Base-by-base conservation (phyloP, 2,888 invertebrate species). In the Apodemia hepburni region DNA sequence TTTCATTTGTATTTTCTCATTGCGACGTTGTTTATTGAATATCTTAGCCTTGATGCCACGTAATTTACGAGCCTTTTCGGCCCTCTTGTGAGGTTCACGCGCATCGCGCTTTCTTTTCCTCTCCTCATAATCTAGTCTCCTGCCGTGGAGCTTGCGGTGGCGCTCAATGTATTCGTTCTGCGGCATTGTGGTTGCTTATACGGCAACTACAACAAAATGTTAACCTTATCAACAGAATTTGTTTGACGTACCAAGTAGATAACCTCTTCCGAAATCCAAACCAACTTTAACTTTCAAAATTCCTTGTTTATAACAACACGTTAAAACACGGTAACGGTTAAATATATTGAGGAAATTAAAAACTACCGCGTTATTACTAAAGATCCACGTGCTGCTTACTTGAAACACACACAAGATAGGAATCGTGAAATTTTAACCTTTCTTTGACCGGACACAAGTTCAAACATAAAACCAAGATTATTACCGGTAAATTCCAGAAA, bases 161-260 rank as follows among this genome's bases (percentile, higher is more conserved):
- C 99, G 95, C 78, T 99, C 99, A 91, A 99, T 99, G 85, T 99
- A 98, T 91, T 99, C 99, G 94, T 99, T 99, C 93, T 99, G 99
- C 81, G 98, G 98, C 98, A 98, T 98, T 86, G 81, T 93, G 88
- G 87, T 85, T 88, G 89, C 85, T 90, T 85, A 82, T 76, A 81
- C 91, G 87, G 87, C 87, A 86, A 90, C 89, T 91, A 91, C 86
- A 90, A 91, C 90, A 91, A 91, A 89, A 88, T 80, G 75, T 76
- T 76, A 70, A 79, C 74, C 75, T 75, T 75, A 76, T 78, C 66
- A 68, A 71, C 45, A 63, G 67, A 61, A 65, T 63, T 64, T 63
- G 35, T 62, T 65, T 63, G 60, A 33, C 59, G 47, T 47, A 38
- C 15, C 58, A 42, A 63, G 33, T 54, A 17, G 17, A 63, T 64